Evolutionary conservation across 2,888 invertebrate genomes (phyloP).

Genomic region (Drosophila helvetica): DNA sequence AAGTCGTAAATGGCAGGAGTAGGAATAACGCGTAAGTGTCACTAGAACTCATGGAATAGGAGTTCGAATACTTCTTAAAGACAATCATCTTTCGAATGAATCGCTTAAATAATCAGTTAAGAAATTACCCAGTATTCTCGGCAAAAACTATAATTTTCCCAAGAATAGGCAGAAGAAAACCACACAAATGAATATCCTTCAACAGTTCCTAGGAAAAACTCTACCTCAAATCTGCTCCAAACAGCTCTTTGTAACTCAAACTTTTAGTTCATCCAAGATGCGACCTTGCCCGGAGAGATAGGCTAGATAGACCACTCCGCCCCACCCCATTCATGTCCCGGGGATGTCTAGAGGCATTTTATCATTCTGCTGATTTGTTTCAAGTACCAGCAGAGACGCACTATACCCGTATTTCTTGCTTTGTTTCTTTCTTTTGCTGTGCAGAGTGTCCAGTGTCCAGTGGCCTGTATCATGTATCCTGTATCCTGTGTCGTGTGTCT

Average conservation of each 20-base stretch:
- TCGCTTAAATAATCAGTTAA: not conserved
- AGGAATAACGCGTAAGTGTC: not conserved
- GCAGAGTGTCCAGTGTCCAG: constrained; percentile 1
- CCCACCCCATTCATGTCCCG: constrained; percentile 21
- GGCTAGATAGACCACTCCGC: constrained; percentile 3
- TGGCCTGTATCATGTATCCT: constrained; percentile 26
- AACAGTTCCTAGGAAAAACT: not conserved
- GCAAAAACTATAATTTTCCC: not conserved
- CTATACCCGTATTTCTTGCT: not conserved
- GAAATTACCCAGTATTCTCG: too few species aligned
- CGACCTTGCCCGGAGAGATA: constrained; percentile 51
- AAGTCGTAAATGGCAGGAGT: not conserved
- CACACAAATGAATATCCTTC: constrained; percentile 2
- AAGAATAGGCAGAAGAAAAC: not conserved
- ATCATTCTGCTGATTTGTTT: constrained; percentile 62
- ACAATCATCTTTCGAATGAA: too few species aligned
- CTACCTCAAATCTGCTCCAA: not conserved
- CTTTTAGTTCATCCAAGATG: constrained; percentile 1
- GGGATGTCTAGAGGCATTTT: constrained; percentile 56
- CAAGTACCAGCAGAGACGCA: constrained; percentile 48
- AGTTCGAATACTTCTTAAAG: not conserved
- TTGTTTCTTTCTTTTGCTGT: constrained; percentile 15
- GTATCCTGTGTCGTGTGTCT: constrained; percentile 15
- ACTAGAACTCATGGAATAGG: not conserved
- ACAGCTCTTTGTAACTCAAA: not conserved